These are phyloP conservation scores for Unio delphinus DNA, from an alignment of 2,888 invertebrate species.

Conservation along the genomic window DNA sequence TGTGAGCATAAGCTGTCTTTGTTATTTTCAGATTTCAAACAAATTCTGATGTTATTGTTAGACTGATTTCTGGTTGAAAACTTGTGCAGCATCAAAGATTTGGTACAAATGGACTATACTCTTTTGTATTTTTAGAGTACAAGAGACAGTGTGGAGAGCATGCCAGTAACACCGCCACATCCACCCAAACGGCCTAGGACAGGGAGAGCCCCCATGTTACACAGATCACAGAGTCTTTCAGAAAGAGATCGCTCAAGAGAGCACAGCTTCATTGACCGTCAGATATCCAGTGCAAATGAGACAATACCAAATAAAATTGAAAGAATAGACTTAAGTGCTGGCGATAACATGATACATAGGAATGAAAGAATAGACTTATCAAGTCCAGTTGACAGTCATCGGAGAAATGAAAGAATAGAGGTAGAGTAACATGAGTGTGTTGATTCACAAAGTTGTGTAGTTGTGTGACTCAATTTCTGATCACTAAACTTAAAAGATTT, in stretches of 20 bases:
- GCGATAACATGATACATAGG: no score
- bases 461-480: no score
- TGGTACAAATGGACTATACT: background rate
- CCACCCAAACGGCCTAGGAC: constrained; percentile 61
- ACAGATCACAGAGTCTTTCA: constrained; percentile 56
- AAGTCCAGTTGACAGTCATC: no score
- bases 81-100: background rate
- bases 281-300: constrained; percentile 47
- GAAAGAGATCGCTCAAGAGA: constrained; percentile 33
- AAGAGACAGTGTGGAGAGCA: constrained; percentile 43
- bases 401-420: background rate
- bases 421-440: background rate
- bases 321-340: constrained; percentile 33
- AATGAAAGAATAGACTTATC: no score
- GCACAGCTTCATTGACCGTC: constrained; percentile 17
- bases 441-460: no score
- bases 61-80: no score
- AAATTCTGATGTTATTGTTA: no score
- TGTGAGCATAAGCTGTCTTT: no score
- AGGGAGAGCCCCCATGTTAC: constrained; percentile 38
- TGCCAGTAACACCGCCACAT: constrained; percentile 60
- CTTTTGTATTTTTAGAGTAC: constrained; percentile 30
- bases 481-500: no score
- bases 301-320: constrained; percentile 41
- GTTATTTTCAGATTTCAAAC: no score